phyloP scores from a whole-genome alignment of 2,113 vertebrate species.

The Phalacrocorax carbo region DNA sequence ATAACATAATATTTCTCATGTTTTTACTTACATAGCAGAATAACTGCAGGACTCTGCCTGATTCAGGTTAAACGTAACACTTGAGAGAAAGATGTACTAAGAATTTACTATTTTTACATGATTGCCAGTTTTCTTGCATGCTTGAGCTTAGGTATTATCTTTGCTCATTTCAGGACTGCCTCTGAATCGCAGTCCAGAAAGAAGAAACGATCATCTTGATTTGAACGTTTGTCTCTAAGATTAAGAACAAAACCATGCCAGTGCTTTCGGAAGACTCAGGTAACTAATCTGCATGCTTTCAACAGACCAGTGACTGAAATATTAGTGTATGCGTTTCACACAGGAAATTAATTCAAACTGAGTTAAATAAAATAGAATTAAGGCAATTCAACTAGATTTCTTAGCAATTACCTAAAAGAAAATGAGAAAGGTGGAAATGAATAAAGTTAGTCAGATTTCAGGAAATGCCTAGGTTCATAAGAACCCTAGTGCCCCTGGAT shows the following conservation, averaged over 20 bases:
- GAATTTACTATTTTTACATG: neutral
- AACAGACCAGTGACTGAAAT: neutral
- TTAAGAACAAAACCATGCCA: slow-evolving; percentile 79
- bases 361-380: neutral
- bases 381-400: neutral
- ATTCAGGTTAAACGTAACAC: neutral
- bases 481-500: neutral
- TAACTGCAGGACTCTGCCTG: neutral
- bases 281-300: slow-evolving; percentile 47
- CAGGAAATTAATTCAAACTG: neutral
- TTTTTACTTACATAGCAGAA: neutral
- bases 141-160: neutral
- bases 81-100: neutral
- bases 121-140: neutral
- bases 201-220: neutral
- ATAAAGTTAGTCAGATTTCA: neutral
- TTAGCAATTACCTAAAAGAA: neutral
- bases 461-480: neutral
- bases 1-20: neutral
- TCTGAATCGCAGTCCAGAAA: neutral
- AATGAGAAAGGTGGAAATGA: neutral
- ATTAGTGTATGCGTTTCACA: neutral
- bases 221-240: neutral
- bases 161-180: slow-evolving; percentile 17
- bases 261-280: slow-evolving; percentile 86